Base-by-base conservation (phyloP, 37 sponge, comb jelly and placozoan species). In the Beroe ovata region DNA sequence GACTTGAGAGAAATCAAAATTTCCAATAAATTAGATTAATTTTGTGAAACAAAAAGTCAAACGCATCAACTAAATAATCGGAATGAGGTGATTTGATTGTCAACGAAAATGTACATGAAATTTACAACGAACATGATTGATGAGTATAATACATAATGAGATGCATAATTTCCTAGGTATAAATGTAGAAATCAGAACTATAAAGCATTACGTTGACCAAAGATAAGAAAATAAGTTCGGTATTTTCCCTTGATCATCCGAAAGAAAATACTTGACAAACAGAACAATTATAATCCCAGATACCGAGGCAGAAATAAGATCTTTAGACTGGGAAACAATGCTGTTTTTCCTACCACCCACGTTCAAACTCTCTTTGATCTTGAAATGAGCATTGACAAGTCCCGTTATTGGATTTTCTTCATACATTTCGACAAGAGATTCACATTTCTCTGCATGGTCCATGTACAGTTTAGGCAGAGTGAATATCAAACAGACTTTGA, bases 261-360 rank as follows among this genome's bases (percentile, higher is more conserved):
- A 30, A 1, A 42, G 42, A 23, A 39, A 41, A 39, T 42, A 77
- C 25, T 77, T 77, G 3, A 77, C 54, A 21, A 77, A 4, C 54
- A 77, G n/a, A 25, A 77, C 54, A 40, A 77, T 77, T 2, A 77
- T 19, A 6, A 77, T 39, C 54, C 84, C 84, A 11, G 54, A 36
- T 19, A 77, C n/a, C 26, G 54, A 42, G 3, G 84, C 84, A 25
- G 84, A 36, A 36, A 77, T 30, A 8, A 77, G 16, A 11, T 77
- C 84, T 42, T 77, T 42, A 28, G 84, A 77, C 20, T 42, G 20
- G 1, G 84, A n/a, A 33, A 39, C 47, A 33, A 39, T 4, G 33
- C 26, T 77, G 8, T n/a, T 35, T 6, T 30, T 23, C 8, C 33
- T 36, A 21, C 0, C 47, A 14, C 41, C 47, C 4, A 28, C 2